Evolutionary conservation across 2,113 vertebrate species (phyloP).

Genomic region (Corythornis madagascariensis): DNA sequence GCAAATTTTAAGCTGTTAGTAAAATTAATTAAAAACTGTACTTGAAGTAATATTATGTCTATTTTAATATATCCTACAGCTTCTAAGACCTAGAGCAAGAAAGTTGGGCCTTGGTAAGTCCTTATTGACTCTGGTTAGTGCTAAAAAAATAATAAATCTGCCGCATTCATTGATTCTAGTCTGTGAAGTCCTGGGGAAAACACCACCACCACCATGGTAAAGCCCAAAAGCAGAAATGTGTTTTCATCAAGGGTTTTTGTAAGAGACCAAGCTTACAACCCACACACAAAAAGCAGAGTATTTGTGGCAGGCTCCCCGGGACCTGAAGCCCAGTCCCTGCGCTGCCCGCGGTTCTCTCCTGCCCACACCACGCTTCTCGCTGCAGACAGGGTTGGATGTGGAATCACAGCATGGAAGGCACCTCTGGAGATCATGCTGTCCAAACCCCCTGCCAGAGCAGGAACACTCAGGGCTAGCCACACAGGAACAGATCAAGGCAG

Average conservation of each 20-base stretch:
- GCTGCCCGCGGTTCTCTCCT: neutral
- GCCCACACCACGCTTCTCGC: no score
- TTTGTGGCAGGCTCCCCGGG: neutral
- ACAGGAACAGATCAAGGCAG: no score
- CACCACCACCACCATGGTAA: neutral
- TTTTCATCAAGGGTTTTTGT: neutral
- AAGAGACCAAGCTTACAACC: neutral
- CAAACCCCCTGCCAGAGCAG: no score
- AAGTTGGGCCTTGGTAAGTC: constrained; percentile 94
- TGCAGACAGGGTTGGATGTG: no score
- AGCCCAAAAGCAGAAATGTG: neutral
- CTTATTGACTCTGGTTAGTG: neutral
- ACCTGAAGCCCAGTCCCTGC: neutral
- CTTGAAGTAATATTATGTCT: neutral
- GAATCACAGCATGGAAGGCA: neutral
- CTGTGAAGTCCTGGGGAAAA: neutral
- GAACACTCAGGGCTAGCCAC: no score
- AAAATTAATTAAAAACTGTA: neutral
- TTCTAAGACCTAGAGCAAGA: constrained; percentile 87
- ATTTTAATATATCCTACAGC: constrained; percentile 69
- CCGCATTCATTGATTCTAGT: neutral
- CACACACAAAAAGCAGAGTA: neutral
- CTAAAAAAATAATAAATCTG: neutral
- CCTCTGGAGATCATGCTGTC: no score
- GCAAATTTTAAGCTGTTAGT: neutral